Base-by-base conservation (phyloP, 2,888 invertebrate species). In the Aspidapion aeneum region DNA sequence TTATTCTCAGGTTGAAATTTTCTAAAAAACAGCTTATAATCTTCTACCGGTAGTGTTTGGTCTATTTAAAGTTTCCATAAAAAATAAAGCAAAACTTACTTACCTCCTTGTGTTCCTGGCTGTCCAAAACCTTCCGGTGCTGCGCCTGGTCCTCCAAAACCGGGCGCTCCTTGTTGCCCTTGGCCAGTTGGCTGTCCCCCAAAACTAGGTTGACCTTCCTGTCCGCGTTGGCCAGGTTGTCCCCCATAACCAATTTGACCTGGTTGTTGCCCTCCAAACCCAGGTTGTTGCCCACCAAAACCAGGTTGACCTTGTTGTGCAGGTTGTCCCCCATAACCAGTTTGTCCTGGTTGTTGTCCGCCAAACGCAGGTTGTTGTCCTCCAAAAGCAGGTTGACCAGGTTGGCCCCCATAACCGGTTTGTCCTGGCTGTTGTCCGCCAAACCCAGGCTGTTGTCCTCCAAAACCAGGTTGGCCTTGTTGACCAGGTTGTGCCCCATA, bases 141-240 rank as follows among this genome's bases (percentile, higher is more conserved):
- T n/a, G n/a, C n/a, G 35, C 35, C 35, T 35, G 35, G 5, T 7
- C 35, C 35, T 35, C 12, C 35, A 35, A 35, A 35, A 7, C 35
- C 35, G 3, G 35, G 35, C 12, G 5, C 35, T 7, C 3, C 35
- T 7, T 3, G 35, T 35, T 35, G 35, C 35, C 35, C 35, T 35
- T 35, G 35, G 12, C 35, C 35, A 7, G 35, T 3, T 12, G 3
- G 35, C 12, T 21, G 60, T 21, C 18, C 18, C 16, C 52, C 60
- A 52, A 9, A 17, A 21, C 22, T 1, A 21, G 58, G 51, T 16
- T 21, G 49, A 18, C 17, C 52, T 19, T n/a, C 19, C 5, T 19
- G 16, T 35, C 35, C 35, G 35, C 35, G 17, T 52, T 56, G 59
- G 17, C 59, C 56, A 9, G 61, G 61, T 21, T 35, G 35, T 7